phyloP scores from a whole-genome alignment of 2,113 vertebrate species.

The Spheniscus mendiculus region DNA sequence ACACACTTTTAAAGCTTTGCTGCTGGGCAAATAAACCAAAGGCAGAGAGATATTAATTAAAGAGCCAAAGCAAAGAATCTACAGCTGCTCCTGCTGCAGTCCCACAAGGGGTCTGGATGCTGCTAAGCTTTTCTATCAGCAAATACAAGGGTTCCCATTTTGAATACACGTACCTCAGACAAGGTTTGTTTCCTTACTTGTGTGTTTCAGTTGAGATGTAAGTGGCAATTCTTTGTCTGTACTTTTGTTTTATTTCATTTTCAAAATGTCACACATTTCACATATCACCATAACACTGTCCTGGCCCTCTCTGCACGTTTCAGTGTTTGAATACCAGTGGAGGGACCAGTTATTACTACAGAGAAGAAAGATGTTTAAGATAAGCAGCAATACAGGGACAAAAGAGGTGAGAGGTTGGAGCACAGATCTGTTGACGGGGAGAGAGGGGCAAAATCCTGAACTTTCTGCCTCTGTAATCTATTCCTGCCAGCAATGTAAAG shows the following conservation, averaged over 20 bases:
- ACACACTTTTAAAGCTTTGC: neutral
- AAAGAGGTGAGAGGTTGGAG: neutral
- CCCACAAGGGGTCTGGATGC: neutral
- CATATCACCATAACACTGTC: neutral
- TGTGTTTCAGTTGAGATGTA: neutral
- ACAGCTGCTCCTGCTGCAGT: neutral
- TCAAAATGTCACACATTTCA: neutral
- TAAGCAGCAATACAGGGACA: neutral
- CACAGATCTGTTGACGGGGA: neutral
- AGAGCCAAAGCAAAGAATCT: neutral
- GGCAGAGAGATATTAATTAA: neutral
- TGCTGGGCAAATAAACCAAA: neutral
- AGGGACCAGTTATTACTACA: neutral
- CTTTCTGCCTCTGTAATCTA: neutral
- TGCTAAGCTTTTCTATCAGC: neutral
- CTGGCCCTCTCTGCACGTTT: neutral
- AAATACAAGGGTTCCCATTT: neutral
- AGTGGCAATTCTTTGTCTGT: neutral
- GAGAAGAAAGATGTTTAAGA: neutral
- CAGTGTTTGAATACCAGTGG: neutral
- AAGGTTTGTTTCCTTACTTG: neutral
- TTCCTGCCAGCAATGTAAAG: neutral
- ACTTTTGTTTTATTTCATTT: neutral
- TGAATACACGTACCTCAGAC: neutral
- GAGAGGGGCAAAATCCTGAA: neutral